Conservation (phyloP, 2,888 invertebrate genomes). For the Rhabditophanes sp. region DNA sequence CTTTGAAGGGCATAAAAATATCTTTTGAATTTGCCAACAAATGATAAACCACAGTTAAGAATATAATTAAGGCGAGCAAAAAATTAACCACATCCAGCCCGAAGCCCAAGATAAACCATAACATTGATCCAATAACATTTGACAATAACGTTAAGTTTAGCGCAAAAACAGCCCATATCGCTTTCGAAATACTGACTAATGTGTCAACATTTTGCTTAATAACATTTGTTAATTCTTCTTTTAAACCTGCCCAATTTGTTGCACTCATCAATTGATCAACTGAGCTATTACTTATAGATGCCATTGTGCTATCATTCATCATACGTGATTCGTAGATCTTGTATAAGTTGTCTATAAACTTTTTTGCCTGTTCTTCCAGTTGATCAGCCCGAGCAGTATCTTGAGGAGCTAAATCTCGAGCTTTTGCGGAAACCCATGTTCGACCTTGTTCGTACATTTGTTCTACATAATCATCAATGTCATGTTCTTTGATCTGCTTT, state of each 20-base stretch:
- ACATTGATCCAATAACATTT: constrained; percentile 24
- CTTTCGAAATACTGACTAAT: constrained; percentile 31
- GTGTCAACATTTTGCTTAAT: constrained; percentile 44
- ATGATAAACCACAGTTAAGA: constrained; percentile 88
- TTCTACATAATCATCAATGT: constrained; percentile 41
- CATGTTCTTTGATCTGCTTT: constrained; percentile 31
- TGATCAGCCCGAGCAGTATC: constrained; percentile 38
- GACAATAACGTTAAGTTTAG: constrained; percentile 32
- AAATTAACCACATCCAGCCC: constrained; percentile 42
- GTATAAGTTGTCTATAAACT: constrained; percentile 41
- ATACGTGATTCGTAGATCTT: constrained; percentile 32
- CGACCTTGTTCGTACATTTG: constrained; percentile 40
- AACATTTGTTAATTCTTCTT: constrained; percentile 32
- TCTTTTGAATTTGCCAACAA: constrained; percentile 68
- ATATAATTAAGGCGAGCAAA: constrained; percentile 56
- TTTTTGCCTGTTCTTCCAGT: constrained; percentile 40
- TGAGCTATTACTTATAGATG: constrained; percentile 17
- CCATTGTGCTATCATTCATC: constrained; percentile 1
- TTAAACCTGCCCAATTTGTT: constrained; percentile 32
- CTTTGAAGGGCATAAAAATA: constrained; percentile 72
- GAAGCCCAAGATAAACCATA: constrained; percentile 36
- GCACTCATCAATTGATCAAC: constrained; percentile 28
- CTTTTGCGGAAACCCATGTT: constrained; percentile 37
- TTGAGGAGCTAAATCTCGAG: constrained; percentile 29
- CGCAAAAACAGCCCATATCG: constrained; percentile 31